phyloP scores from a whole-genome alignment of 2,113 vertebrate genomes.

The Dermatemys mawii region DNA sequence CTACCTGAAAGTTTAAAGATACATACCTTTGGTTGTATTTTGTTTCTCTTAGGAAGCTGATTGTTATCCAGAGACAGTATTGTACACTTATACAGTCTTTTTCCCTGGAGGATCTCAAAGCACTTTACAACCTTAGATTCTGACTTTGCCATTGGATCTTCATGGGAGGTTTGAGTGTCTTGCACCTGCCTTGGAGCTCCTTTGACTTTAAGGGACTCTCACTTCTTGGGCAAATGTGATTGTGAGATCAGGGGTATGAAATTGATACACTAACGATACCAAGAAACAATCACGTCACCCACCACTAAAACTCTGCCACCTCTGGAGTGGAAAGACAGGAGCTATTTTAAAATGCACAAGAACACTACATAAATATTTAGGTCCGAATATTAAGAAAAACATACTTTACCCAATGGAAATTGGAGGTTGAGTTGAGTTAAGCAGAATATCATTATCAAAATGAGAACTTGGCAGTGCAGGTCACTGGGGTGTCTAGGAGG shows the following conservation, averaged over 20 bases:
- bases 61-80: conserved; percentile 8
- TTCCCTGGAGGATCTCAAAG: conserved; percentile 9
- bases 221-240: neutral
- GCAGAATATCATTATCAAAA: neutral
- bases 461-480: neutral
- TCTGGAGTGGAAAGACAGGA: neutral
- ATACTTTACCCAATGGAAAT: neutral
- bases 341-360: neutral
- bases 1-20: neutral
- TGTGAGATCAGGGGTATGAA: neutral
- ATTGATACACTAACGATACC: neutral
- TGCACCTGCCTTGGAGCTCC: neutral
- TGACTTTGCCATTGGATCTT: neutral
- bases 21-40: neutral
- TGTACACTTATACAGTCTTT: conserved; percentile 1
- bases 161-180: neutral
- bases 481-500: neutral
- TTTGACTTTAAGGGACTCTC: neutral
- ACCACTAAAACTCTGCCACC: neutral
- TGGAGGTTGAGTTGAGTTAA: neutral
- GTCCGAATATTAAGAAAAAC: neutral
- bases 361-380: neutral
- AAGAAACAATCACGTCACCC: neutral
- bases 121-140: neutral
- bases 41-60: neutral